Evolutionary conservation across 1,140 invertebrate species (phyloP).

Genomic region (Papilio aristodemus): DNA sequence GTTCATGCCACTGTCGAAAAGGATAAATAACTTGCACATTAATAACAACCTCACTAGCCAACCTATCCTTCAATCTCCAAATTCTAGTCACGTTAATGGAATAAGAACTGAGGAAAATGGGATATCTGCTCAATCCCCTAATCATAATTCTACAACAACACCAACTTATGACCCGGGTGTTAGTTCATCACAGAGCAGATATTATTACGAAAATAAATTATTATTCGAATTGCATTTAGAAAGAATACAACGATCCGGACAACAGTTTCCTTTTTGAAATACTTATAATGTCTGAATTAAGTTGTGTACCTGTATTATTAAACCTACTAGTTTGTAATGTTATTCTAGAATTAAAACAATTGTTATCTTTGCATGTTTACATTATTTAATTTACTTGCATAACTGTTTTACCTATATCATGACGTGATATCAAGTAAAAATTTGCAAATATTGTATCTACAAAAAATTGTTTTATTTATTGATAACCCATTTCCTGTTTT

Average conservation of each 20-base stretch:
- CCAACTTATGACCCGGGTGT: conserved; percentile 77
- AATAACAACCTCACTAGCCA: conserved; percentile 77
- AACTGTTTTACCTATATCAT: not conserved
- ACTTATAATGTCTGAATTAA: conserved; percentile 51
- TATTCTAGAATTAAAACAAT: conserved; percentile 43
- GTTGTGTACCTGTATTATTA: conserved; percentile 52
- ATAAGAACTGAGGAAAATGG: conserved; percentile 53
- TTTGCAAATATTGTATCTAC: not conserved
- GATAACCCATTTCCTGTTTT: not conserved
- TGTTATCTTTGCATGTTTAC: conserved; percentile 31
- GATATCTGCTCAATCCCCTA: conserved; percentile 59
- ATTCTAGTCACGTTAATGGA: conserved; percentile 64
- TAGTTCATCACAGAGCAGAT: conserved; percentile 70
- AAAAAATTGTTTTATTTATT: conserved; percentile 1
- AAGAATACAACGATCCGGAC: conserved; percentile 76
- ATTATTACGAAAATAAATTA: conserved; percentile 78
- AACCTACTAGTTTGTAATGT: conserved; percentile 48
- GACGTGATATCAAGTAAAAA: not conserved
- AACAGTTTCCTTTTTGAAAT: conserved; percentile 73
- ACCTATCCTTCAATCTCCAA: conserved; percentile 51
- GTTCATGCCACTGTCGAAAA: conserved; percentile 88
- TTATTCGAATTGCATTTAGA: conserved; percentile 80
- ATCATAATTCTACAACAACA: conserved; percentile 60
- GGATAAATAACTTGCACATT: conserved; percentile 90
- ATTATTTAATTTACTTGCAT: conserved; percentile 34